Evolutionary conservation across 2,113 vertebrate species (phyloP), one percentile per base, ranked within the genome.

Genomic region (Gadus chalcogrammus): DNA sequence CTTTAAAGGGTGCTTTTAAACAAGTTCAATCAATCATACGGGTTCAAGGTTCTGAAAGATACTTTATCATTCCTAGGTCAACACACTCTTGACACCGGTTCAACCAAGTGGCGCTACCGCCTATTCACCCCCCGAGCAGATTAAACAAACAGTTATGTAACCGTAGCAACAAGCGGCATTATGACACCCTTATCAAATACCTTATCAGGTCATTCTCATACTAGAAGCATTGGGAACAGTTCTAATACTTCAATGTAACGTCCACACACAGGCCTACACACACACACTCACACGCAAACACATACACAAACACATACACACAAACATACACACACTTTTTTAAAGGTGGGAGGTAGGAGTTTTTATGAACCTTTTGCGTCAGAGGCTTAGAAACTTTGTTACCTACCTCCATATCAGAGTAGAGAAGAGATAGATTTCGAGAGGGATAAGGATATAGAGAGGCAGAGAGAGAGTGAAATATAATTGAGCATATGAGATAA

Each of bases 281-380:
- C 20, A 20, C 20, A 20, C 20, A 20, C 20, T 20, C 20, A 20
- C 20, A 20, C 20, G 20, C 20, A 20, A 20, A 20, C 20, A 20
- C 20, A 20, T 20, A 20, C 20, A 20, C 71, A 67, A 65, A 61
- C 48, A 70, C 24, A 68, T 55, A 72, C 56, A 69, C 69, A 67
- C 64, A 53, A 42, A 58, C 52, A 53, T 18, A 31, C 4, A 15
- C 16, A 64, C 5, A 59, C 61, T 53, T 24, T 27, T 24, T 27
- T 12, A 62, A 31, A 16, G 60, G 74, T 74, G 67, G 74, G 48
- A 59, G 48, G 52, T 58, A 15, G 17, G 27, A 58, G 61, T 18
- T 73, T 68, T 67, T 12, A 82, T 67, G 84, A 85, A 92, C 91
- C 91, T 92, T 92, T 84, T 86, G 91, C 42, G 12, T 35, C 31